phyloP scores from a whole-genome alignment of 1,140 invertebrate species.

The Magallana angulata region DNA sequence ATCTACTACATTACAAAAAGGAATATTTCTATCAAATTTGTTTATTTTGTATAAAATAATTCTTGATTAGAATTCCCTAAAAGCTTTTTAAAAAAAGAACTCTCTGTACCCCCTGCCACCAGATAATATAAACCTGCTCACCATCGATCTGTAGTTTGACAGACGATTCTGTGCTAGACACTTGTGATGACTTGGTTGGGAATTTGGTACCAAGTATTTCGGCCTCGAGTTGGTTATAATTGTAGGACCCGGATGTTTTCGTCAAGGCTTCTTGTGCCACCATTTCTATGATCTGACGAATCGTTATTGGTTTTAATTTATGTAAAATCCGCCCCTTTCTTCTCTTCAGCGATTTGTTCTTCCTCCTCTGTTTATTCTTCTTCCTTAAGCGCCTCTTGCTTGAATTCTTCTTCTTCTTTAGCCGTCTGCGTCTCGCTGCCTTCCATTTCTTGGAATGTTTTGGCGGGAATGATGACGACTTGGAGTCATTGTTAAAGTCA shows the following conservation, averaged over 20 bases:
- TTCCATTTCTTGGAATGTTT: conserved; percentile 33
- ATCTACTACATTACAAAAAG: too few relatives aligned
- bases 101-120: too few relatives aligned
- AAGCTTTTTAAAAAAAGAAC: too few relatives aligned
- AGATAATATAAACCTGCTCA: not conserved
- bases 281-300: conserved; percentile 58
- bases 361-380: conserved; percentile 43
- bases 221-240: conserved; percentile 10
- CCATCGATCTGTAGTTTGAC: conserved; percentile 15
- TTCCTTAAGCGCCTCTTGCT: conserved; percentile 39
- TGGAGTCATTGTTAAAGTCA: not conserved
- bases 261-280: conserved; percentile 54
- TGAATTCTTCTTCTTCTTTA: conserved; percentile 30
- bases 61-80: too few relatives aligned
- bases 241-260: conserved; percentile 49
- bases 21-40: too few relatives aligned
- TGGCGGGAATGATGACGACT: not conserved
- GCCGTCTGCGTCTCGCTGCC: not conserved
- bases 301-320: conserved; percentile 55
- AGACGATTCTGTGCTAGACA: not conserved
- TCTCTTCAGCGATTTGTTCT: conserved; percentile 45
- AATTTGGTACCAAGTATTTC: not conserved
- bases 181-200: not conserved
- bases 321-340: conserved; percentile 40
- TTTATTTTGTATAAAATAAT: too few relatives aligned